Percentiles rank a stretch among this genome's conserved stretches.
Evolutionary conservation across 2,113 vertebrate species (phyloP).

Genomic region (Astatotilapia flaviijosephi): DNA sequence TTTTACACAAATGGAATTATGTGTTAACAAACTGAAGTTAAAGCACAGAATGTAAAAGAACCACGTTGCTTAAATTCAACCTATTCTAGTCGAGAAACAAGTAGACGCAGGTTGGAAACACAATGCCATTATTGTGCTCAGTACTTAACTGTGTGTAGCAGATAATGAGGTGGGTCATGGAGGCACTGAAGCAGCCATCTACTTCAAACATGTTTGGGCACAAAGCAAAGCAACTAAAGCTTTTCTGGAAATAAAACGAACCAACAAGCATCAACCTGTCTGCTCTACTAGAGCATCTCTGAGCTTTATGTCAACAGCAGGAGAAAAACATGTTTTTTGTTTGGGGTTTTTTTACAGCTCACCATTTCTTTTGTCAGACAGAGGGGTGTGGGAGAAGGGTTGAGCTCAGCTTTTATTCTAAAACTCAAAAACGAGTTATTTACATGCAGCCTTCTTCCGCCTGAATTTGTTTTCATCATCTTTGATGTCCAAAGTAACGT

Average conservation of each 20-base stretch:
- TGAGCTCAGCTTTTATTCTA: neutral
- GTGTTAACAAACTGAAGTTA: neutral
- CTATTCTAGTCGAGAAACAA: neutral
- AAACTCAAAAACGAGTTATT: neutral
- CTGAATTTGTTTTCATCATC: neutral
- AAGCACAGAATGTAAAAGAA: neutral
- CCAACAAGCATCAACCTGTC: slow-evolving; percentile 51
- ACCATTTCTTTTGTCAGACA: neutral
- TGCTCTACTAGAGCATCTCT: neutral
- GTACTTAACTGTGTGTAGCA: neutral
- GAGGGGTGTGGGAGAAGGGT: neutral
- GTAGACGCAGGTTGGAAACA: neutral
- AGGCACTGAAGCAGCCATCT: neutral
- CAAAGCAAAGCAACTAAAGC: neutral
- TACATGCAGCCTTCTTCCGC: neutral
- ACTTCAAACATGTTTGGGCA: slow-evolving; percentile 43
- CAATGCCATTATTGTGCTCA: neutral
- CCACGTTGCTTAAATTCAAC: accelerated
- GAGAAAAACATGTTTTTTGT: slow-evolving; percentile 13
- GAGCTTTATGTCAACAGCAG: neutral
- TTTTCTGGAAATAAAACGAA: neutral
- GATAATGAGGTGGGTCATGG: neutral
- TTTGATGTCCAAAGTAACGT: neutral
- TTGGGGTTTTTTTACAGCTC: neutral
- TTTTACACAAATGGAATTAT: neutral